Percentiles rank a stretch among this genome's conserved stretches.
Evolutionary conservation across 1,140 invertebrate species (phyloP).

Genomic region (Drosophila santomea): DNA sequence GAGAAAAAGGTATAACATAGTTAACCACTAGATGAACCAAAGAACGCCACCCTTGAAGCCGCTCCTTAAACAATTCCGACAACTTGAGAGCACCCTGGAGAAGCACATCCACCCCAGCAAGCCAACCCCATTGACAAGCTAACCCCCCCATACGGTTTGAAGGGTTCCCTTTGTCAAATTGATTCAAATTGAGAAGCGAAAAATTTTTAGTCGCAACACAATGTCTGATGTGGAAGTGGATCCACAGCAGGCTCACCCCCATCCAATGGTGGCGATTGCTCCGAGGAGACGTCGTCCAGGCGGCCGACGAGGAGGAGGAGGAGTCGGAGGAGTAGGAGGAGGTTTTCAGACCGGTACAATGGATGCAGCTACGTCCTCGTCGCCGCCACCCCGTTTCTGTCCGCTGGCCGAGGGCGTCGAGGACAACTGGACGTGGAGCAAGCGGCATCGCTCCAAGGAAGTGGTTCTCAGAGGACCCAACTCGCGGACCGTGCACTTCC

Average conservation of each 20-base stretch:
- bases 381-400: constrained; percentile 17
- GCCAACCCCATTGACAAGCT: constrained; percentile 1
- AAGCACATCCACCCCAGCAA: constrained; percentile 15
- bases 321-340: too few relatives aligned
- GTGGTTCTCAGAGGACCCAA: constrained; percentile 87
- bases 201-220: constrained; percentile 14
- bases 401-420: constrained; percentile 84
- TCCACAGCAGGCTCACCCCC: constrained; percentile 13
- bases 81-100: constrained; percentile 5
- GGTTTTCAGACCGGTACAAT: neutral
- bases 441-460: constrained; percentile 87
- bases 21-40: constrained; percentile 10
- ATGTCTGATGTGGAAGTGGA: constrained; percentile 69
- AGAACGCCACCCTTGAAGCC: constrained; percentile 3
- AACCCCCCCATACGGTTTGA: constrained; percentile 1
- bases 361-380: neutral
- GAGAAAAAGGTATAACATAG: neutral
- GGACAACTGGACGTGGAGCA: constrained; percentile 89
- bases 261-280: constrained; percentile 12
- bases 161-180: constrained; percentile 26
- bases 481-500: constrained; percentile 87
- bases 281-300: constrained; percentile 28
- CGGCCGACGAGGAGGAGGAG: constrained; percentile 21
- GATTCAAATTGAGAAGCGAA: constrained; percentile 16
- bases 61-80: constrained; percentile 6